These are phyloP conservation scores for Amblyopsis rosae DNA, from an alignment of 2,113 vertebrate species.

Conservation along the genomic window DNA sequence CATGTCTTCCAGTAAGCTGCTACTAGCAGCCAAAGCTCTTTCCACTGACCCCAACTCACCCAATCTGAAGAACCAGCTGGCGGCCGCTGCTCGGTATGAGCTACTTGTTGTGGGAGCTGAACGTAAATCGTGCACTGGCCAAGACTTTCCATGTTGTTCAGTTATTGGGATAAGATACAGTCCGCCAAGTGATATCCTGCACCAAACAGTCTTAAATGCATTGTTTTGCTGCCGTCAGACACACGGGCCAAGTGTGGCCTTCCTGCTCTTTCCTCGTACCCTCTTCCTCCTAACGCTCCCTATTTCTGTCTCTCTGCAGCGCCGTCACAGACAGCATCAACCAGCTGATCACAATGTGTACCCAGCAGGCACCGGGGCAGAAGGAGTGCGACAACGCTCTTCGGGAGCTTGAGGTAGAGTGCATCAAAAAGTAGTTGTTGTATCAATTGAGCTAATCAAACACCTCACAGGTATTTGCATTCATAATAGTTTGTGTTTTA, in stretches of 20 bases:
- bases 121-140: too few relatives aligned
- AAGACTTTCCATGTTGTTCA: too few relatives aligned
- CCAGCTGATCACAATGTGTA: conserved; percentile 98
- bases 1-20: conserved; percentile 96
- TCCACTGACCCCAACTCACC: conserved; percentile 91
- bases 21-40: conserved; percentile 92
- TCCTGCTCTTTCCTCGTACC: background rate
- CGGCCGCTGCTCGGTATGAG: conserved; percentile 87
- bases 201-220: too few relatives aligned
- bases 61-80: conserved; percentile 96
- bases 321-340: conserved; percentile 97
- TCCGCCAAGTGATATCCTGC: too few relatives aligned
- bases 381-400: conserved; percentile 97
- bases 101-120: background rate
- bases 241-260: too few relatives aligned
- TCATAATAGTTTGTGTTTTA: too few relatives aligned
- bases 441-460: too few relatives aligned
- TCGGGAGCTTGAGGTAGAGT: conserved; percentile 89
- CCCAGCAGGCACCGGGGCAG: conserved; percentile 94
- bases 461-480: too few relatives aligned
- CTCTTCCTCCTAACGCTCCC: conserved; percentile 13
- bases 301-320: conserved; percentile 64
- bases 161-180: too few relatives aligned
- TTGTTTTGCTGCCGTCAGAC: too few relatives aligned
- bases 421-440: background rate